Evolutionary conservation across 2,113 vertebrate species (phyloP).

Genomic region (Ochotona princeps): DNA sequence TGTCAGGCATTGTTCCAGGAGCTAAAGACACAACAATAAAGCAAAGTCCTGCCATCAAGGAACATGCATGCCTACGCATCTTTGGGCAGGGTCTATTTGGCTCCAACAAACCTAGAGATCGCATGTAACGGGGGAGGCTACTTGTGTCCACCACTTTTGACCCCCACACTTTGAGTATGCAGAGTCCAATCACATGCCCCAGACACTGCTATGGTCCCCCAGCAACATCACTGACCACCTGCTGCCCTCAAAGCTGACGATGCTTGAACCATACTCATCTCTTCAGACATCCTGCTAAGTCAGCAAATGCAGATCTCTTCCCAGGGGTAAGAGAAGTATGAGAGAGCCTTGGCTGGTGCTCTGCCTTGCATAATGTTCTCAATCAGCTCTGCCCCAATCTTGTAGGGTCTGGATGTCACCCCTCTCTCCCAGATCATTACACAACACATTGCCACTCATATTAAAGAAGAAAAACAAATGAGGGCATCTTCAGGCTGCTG

Average conservation of each 20-base stretch:
- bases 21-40: slow-evolving; percentile 6
- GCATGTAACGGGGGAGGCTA: neutral
- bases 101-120: too few species aligned
- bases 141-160: neutral
- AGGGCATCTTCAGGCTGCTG: neutral
- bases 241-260: neutral
- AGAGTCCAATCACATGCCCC: neutral
- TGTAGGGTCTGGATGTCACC: fast-evolving
- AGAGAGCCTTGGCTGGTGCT: neutral
- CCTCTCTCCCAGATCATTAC: neutral
- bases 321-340: neutral
- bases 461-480: neutral
- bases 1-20: neutral
- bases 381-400: too few species aligned
- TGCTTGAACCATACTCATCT: fast-evolving
- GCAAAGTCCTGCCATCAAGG: neutral
- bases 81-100: neutral
- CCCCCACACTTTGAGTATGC: neutral
- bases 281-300: neutral
- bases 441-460: neutral
- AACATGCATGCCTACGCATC: neutral
- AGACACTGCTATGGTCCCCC: neutral
- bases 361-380: neutral
- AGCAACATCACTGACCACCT: neutral
- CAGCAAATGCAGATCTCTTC: neutral